A percentile compares a stretch with the other conserved stretches of the same genome.
phyloP scores from a whole-genome alignment of 2,888 invertebrate species.

The Nomada lathburiana region DNA sequence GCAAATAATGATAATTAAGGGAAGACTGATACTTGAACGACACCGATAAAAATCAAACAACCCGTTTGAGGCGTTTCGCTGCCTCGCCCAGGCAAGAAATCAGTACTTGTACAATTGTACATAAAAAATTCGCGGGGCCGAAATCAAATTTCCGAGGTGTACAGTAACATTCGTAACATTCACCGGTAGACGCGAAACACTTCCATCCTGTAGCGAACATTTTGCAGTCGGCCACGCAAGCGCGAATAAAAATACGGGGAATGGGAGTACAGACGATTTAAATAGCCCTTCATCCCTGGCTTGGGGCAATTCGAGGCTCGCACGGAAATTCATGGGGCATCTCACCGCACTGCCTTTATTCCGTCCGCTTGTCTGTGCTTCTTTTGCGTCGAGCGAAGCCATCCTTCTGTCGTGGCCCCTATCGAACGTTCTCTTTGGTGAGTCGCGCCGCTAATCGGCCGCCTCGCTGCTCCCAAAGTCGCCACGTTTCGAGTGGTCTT shows the following conservation, averaged over 20 bases:
- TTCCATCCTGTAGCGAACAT: slow-evolving; percentile 5
- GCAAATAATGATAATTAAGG: neutral
- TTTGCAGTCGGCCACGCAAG: slow-evolving; percentile 2
- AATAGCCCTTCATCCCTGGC: slow-evolving; percentile 58
- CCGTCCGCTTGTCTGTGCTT: slow-evolving; percentile 4
- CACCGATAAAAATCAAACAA: too few relatives aligned
- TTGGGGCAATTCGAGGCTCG: slow-evolving; percentile 56
- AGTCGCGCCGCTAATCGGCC: slow-evolving; percentile 23
- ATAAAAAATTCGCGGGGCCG: too few relatives aligned
- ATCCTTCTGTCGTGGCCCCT: slow-evolving; percentile 13
- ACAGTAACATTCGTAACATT: slow-evolving; percentile 3
- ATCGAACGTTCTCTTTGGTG: slow-evolving; percentile 20
- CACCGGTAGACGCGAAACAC: slow-evolving; percentile 10
- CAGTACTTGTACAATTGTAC: too few relatives aligned
- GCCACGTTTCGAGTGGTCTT: neutral
- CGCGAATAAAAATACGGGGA: slow-evolving; percentile 10
- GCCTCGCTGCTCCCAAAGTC: neutral
- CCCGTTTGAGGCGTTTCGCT: neutral
- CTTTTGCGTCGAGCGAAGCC: slow-evolving; percentile 29
- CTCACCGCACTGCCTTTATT: slow-evolving; percentile 25
- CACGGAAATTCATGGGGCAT: slow-evolving; percentile 61
- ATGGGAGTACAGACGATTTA: slow-evolving; percentile 49
- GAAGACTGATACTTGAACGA: neutral
- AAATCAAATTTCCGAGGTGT: slow-evolving; percentile 2
- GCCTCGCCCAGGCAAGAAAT: too few relatives aligned